phyloP scores from a whole-genome alignment of 2,888 invertebrate genomes.

The Flexamia atlantica region DNA sequence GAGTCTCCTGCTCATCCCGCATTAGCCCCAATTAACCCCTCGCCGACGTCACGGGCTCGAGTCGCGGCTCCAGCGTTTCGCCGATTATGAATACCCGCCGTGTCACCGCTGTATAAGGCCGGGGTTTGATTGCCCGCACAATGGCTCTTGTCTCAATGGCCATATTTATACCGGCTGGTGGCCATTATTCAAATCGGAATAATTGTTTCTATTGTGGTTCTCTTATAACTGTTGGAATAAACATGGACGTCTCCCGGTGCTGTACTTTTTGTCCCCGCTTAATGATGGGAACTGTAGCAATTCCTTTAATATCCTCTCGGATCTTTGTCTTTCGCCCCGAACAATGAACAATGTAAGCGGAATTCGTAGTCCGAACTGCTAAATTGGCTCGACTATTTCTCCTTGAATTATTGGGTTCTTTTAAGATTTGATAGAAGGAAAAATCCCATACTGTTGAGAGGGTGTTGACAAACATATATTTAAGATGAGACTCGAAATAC shows the following conservation, averaged over 20 bases:
- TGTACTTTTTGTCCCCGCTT: constrained; percentile 44
- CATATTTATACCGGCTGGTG: constrained; percentile 61
- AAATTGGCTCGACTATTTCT: constrained; percentile 36
- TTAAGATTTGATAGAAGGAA: no score
- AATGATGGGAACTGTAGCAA: constrained; percentile 57
- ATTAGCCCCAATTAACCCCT: constrained; percentile 53
- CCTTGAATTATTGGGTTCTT: no score
- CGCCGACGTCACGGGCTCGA: not conserved
- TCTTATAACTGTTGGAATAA: constrained; percentile 61
- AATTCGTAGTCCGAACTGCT: constrained; percentile 30
- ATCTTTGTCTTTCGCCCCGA: constrained; percentile 51
- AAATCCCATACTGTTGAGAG: no score
- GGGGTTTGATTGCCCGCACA: constrained; percentile 43
- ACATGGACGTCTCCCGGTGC: constrained; percentile 43
- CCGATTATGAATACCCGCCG: constrained; percentile 55
- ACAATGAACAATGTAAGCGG: constrained; percentile 53
- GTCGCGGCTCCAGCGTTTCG: constrained; percentile 34
- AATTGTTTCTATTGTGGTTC: constrained; percentile 64
- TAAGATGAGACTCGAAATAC: no score
- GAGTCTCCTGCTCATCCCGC: constrained; percentile 37
- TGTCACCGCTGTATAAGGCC: constrained; percentile 57
- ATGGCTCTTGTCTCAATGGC: constrained; percentile 53
- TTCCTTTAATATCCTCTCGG: constrained; percentile 16
- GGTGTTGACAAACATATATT: no score
- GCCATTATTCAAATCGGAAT: constrained; percentile 64